A percentile compares a stretch with the other conserved stretches of the same genome.
These are phyloP conservation scores for Psittacula echo DNA, from an alignment of 2,797 vertebrate genomes.

Conservation along the genomic window DNA sequence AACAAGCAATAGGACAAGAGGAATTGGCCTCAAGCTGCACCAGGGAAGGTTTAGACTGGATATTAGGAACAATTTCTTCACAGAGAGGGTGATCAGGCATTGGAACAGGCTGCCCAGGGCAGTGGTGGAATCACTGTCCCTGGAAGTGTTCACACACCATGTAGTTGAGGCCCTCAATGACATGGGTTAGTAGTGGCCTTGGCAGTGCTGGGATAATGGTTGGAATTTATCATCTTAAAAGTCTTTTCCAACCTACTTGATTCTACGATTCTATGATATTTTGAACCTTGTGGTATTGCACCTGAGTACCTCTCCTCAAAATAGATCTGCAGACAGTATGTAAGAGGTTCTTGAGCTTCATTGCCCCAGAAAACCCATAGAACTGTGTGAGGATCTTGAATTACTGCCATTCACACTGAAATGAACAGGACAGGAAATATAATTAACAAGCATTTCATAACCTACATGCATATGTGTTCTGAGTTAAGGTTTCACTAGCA, in stretches of 20 bases:
- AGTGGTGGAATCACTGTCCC: neutral
- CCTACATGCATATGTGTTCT: neutral
- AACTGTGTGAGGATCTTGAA: neutral
- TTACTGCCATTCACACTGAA: neutral
- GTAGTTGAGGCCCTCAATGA: neutral
- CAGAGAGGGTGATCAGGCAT: neutral
- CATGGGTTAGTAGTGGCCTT: neutral
- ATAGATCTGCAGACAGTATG: neutral
- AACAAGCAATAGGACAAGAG: neutral
- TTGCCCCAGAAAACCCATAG: neutral
- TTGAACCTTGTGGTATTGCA: neutral
- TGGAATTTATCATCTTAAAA: neutral
- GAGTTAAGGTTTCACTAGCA: neutral
- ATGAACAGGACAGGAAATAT: neutral
- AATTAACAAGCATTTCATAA: conserved; percentile 2
- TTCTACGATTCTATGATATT: neutral
- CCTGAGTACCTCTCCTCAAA: neutral
- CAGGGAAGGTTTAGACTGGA: neutral
- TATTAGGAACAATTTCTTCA: neutral
- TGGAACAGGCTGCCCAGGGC: neutral
- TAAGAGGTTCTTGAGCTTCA: neutral
- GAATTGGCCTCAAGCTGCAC: neutral
- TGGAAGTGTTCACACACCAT: neutral
- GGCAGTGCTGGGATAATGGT: neutral
- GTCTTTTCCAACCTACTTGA: neutral